A percentile compares a stretch with the other conserved stretches of the same genome.
Evolutionary conservation across 92 coral and sea anemone genomes (phyloP).

Genomic region (Parazoanthus atlanticus): DNA sequence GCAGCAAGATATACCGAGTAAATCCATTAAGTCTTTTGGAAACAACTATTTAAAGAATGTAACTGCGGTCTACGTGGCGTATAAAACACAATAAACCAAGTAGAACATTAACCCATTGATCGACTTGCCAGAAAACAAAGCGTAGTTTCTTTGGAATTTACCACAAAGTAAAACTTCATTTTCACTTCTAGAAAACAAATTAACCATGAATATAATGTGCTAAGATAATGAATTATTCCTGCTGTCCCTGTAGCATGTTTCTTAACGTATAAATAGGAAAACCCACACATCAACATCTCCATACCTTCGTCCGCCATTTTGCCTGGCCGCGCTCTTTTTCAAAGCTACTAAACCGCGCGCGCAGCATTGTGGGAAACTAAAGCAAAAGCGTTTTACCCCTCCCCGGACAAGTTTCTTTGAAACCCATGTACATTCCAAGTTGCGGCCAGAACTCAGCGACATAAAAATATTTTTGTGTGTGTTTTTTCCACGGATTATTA

Average conservation of each 20-base stretch:
- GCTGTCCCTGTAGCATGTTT: neutral
- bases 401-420: neutral
- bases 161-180: neutral
- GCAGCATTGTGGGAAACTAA: slow-evolving; percentile 67
- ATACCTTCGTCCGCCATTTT: slow-evolving; percentile 96
- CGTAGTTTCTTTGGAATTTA: neutral
- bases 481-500: neutral
- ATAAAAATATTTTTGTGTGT: neutral
- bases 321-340: slow-evolving; percentile 94
- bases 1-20: neutral
- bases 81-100: neutral
- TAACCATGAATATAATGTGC: neutral
- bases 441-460: neutral
- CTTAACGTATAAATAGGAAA: neutral
- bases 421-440: neutral
- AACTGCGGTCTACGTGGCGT: neutral
- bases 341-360: slow-evolving; percentile 56
- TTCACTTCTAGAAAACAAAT: neutral
- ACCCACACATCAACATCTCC: slow-evolving; percentile 10
- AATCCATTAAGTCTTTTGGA: neutral
- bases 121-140: neutral
- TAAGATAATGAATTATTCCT: neutral
- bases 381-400: neutral
- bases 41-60: neutral
- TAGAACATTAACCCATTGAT: neutral